These are phyloP conservation scores for Lordiphosa collinella DNA, from an alignment of 1,140 invertebrate genomes.

Conservation along the genomic window DNA sequence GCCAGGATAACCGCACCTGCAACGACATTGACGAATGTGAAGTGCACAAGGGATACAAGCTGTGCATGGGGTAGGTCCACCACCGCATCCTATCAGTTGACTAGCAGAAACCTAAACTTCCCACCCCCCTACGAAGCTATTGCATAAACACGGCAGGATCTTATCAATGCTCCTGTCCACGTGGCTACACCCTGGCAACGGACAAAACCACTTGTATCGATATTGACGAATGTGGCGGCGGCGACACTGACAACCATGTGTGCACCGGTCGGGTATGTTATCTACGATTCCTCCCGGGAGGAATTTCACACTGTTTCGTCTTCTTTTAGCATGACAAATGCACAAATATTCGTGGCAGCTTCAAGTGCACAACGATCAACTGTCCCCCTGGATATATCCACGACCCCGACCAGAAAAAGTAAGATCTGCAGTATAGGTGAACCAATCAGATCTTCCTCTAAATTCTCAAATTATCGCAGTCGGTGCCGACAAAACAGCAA, in stretches of 20 bases:
- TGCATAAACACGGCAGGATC: slow-evolving; percentile 94
- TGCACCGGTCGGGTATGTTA: slow-evolving; percentile 82
- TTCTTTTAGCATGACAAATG: slow-evolving; percentile 85
- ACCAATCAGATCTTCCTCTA: too few species aligned
- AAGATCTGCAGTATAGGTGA: slow-evolving; percentile 65
- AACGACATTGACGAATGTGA: slow-evolving; percentile 93
- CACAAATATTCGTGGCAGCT: slow-evolving; percentile 93
- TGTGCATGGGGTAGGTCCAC: slow-evolving; percentile 85
- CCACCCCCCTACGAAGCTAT: slow-evolving; percentile 57
- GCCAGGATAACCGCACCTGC: slow-evolving; percentile 88
- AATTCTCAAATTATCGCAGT: slow-evolving; percentile 80
- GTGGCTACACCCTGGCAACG: slow-evolving; percentile 87
- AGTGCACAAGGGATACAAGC: slow-evolving; percentile 84
- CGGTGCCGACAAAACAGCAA: slow-evolving; percentile 88
- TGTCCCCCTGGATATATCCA: slow-evolving; percentile 91
- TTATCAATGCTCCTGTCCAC: slow-evolving; percentile 92
- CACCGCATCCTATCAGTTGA: background rate
- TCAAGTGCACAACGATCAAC: slow-evolving; percentile 90
- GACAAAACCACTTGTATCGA: slow-evolving; percentile 91
- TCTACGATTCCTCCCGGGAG: too few species aligned
- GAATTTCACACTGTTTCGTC: background rate
- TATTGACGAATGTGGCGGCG: slow-evolving; percentile 91
- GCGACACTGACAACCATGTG: slow-evolving; percentile 75
- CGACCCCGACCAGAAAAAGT: slow-evolving; percentile 88
- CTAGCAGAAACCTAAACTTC: background rate